Evolutionary conservation across 2,113 vertebrate species (phyloP), one percentile per base, ranked within the genome.

Genomic region (Labeo rohita): DNA sequence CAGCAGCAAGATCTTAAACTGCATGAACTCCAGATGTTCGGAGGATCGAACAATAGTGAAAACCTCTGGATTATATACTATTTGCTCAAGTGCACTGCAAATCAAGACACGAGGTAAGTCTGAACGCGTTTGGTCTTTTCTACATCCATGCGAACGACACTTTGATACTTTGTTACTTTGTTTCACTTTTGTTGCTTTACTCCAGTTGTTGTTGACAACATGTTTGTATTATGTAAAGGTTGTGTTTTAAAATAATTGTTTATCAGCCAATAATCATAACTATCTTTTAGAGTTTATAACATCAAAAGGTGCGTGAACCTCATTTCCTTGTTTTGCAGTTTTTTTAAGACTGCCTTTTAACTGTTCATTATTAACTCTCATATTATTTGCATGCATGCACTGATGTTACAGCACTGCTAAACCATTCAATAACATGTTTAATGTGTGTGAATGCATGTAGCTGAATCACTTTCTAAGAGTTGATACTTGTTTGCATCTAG

Each of bases 271-370:
- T 9, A 3, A 4, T 49, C 9, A 2, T 1, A 2, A 36, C 28
- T 0, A 18, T 45, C 13, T 63, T 45, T 45, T 80, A n/a, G 36
- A n/a, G 8, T 66, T 81, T 65, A 50, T 36, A 21, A 52, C 45
- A 0, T 66, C 15, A 9, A 11, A 34, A 52, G 3, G 7, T 12
- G 47, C 2, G 28, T 77, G 13, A 18, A 65, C 16, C 59, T 9
- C 15, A 45, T 80, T 80, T 80, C 78, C 59, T 65, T 80, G 59
- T 80, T 81, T 81, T 49, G n/a, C 43, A 49, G 56, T 47, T 28
- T 59, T 28, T 3, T 50, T 6, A 13, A 75, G 23, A 7, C 13
- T 5, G n/a, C 2, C 74, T 50, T 16, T 34, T 8, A 10, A 54
- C 56, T 8, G 52, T 0, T 34, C 15, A 15, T 39, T 13, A n/a